These are phyloP conservation scores for Danionella cerebrum DNA, from an alignment of 2,113 vertebrate species.

Conservation along the genomic window DNA sequence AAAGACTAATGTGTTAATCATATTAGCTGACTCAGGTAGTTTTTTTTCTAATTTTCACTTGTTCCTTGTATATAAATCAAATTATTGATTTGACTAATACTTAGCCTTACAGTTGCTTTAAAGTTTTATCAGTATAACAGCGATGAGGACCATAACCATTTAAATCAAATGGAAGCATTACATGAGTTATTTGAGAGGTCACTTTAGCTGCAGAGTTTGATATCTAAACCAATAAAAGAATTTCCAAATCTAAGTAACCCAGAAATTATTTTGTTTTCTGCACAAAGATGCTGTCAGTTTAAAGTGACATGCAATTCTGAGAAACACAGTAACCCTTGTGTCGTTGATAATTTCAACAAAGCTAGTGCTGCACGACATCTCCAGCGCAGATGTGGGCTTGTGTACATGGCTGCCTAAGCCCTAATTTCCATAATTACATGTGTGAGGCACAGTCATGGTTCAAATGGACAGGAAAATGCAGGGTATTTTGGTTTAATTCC, in stretches of 20 bases:
- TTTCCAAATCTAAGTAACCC: neutral
- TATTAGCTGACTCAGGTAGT: too few species aligned
- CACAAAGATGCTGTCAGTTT: neutral
- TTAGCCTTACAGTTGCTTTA: too few species aligned
- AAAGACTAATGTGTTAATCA: too few species aligned
- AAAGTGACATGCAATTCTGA: neutral
- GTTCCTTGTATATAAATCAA: too few species aligned
- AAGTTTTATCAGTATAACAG: too few species aligned
- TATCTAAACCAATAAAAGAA: too few species aligned
- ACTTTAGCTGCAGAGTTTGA: too few species aligned
- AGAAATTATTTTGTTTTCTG: neutral
- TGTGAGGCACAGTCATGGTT: slow-evolving; percentile 24
- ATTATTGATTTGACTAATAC: too few species aligned
- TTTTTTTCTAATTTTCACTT: too few species aligned
- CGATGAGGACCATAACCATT: too few species aligned
- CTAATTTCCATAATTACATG: slow-evolving; percentile 40
- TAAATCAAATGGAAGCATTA: too few species aligned
- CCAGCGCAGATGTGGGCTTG: slow-evolving; percentile 37
- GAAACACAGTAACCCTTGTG: neutral
- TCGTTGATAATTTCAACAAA: neutral
- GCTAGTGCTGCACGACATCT: neutral
- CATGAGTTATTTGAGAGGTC: too few species aligned
- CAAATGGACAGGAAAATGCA: slow-evolving; percentile 42
- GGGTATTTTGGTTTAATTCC: slow-evolving; percentile 35
- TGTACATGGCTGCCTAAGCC: slow-evolving; percentile 35